Evolutionary conservation across 2,797 vertebrate species (phyloP).

Genomic region (Falco columbarius): DNA sequence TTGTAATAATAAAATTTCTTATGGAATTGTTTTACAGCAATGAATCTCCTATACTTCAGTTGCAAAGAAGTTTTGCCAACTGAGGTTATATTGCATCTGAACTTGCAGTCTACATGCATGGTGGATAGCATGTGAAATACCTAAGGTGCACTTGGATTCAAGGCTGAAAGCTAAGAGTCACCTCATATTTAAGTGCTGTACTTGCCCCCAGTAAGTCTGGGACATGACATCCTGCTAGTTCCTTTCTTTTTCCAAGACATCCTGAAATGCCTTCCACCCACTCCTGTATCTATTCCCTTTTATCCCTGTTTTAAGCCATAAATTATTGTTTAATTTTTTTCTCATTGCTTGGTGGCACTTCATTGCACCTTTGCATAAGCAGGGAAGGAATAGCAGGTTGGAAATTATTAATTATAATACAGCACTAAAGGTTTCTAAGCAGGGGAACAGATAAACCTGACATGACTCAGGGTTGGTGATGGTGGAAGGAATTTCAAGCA

Average conservation of each 20-base stretch:
- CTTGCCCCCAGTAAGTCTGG: neutral
- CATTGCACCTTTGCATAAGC: neutral
- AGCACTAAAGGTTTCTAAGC: neutral
- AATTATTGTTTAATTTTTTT: neutral
- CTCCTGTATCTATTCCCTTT: neutral
- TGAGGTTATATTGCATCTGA: neutral
- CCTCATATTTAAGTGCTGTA: neutral
- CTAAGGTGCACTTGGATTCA: neutral
- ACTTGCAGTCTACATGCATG: accelerated
- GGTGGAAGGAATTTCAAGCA: neutral
- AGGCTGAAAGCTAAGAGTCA: neutral
- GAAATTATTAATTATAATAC: neutral
- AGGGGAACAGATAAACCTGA: neutral
- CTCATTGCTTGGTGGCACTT: neutral
- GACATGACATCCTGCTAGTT: neutral
- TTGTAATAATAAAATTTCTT: neutral
- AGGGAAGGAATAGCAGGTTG: neutral
- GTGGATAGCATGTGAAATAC: neutral
- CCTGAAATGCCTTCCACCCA: neutral
- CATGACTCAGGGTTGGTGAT: neutral
- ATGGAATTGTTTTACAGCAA: neutral
- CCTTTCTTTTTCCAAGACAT: neutral
- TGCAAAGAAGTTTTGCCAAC: neutral
- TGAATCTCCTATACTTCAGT: neutral
- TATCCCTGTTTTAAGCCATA: neutral